Base-by-base conservation (phyloP, 2,888 invertebrate species). In the Hypercompe scribonia region DNA sequence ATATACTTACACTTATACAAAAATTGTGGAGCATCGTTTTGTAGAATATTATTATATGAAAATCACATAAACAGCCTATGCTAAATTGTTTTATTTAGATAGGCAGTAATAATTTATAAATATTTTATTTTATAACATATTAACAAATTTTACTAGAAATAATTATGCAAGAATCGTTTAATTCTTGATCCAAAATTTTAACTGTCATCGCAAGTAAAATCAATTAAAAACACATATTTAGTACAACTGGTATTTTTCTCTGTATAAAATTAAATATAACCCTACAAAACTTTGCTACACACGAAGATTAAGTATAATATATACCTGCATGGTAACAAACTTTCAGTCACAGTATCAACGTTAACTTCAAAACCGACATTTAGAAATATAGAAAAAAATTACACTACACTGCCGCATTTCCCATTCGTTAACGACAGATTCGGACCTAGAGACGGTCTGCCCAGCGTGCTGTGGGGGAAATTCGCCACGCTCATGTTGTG, bases 391-490 rank as follows among this genome's bases (percentile, higher is more conserved):
- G 74, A 74, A 76, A 76, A 73, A 46, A 69, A 78, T 89, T 91
- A 95, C 68, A 95, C 95, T 74, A 95, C 93, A 74, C 95, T 95
- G 0, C 95, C 95, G 74, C 95, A 95, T 73, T 95, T 95, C 0
- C 95, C 95, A 74, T 95, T 95, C 15, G 93, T 95, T 63, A 95
- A 77, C 0, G 95, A 94, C 24, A 95, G 73, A 66, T 93, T 95
- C 0, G 91, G 94, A 1, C 89, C 92, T 15, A 91, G 65, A 0
- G 91, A 89, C 0, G 90, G 90, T 64, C 94, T 82, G 0, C 93
- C 93, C 0, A 95, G 74, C 0, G 94, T 93, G 1, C 89, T 90
- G 78, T 92, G 92, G 33, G 88, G 87, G 77, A 90, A 92, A 0
- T 87, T 83, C 33, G 80, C 66, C 36, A 81, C 65, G 34, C 80